phyloP scores from a whole-genome alignment of 2,113 vertebrate species.

The Oryzias melastigma region DNA sequence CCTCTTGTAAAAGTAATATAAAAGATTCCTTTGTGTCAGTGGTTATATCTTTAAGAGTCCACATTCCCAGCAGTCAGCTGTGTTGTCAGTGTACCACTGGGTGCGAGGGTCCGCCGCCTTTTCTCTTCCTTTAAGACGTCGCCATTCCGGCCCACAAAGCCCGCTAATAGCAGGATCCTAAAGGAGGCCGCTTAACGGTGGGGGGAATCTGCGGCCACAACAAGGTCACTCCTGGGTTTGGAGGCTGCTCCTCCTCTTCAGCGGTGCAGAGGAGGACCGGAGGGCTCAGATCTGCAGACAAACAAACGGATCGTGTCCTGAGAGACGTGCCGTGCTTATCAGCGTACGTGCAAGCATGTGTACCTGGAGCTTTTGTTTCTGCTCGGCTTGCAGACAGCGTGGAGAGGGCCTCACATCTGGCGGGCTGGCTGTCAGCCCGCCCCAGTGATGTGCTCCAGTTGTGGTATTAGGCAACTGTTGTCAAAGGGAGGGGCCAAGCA shows the following conservation, averaged over 20 bases:
- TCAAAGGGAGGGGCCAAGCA: constrained; percentile 42
- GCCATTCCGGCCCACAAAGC: constrained; percentile 64
- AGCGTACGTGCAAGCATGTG: constrained; percentile 23
- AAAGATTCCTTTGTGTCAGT: constrained; percentile 16
- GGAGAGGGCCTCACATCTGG: constrained; percentile 69
- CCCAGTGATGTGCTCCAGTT: constrained; percentile 68
- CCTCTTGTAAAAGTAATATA: constrained; percentile 24
- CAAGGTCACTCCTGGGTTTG: constrained; percentile 62
- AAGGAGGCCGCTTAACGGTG: constrained; percentile 52
- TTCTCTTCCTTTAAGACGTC: constrained; percentile 62
- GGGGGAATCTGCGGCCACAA: constrained; percentile 68
- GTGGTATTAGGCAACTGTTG: constrained; percentile 55
- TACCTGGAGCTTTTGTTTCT: constrained; percentile 46
- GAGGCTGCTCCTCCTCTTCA: too few relatives aligned
- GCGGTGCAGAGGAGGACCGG: too few relatives aligned
- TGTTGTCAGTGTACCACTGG: constrained; percentile 9
- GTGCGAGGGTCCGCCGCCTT: constrained; percentile 37
- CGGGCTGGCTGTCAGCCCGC: constrained; percentile 54
- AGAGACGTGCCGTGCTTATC: constrained; percentile 1
- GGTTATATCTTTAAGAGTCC: constrained; percentile 26
- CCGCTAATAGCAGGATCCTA: constrained; percentile 62
- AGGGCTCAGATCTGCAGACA: too few relatives aligned
- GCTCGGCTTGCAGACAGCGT: constrained; percentile 34
- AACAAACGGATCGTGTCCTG: too few relatives aligned
- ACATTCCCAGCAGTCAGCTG: constrained; percentile 46